A percentile compares a stretch with the other conserved stretches of the same genome.
These are phyloP conservation scores for Drosophila miranda DNA, from an alignment of 1,140 invertebrate genomes.

Conservation along the genomic window DNA sequence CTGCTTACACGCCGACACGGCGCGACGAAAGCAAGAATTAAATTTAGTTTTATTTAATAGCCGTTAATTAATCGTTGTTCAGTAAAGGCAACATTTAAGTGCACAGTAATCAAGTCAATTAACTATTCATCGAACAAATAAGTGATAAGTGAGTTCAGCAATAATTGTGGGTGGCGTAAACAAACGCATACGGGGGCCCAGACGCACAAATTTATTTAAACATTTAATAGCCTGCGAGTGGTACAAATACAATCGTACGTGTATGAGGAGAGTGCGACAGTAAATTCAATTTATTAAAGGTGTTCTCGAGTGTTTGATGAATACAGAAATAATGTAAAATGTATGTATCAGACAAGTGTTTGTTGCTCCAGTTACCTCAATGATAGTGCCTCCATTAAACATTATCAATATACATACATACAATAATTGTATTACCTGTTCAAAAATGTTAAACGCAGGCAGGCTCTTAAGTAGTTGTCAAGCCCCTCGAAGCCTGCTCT, in stretches of 20 bases:
- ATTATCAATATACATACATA: slow-evolving; percentile 7
- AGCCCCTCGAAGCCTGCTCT: slow-evolving; percentile 18
- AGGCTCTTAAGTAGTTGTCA: slow-evolving; percentile 24
- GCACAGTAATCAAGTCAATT: slow-evolving; percentile 66
- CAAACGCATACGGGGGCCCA: neutral
- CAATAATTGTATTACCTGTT: slow-evolving; percentile 19
- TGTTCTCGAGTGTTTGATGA: slow-evolving; percentile 25
- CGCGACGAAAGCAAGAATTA: slow-evolving; percentile 41
- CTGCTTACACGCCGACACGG: slow-evolving; percentile 2
- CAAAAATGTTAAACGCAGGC: slow-evolving; percentile 27
- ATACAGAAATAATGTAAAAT: slow-evolving; percentile 48
- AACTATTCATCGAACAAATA: slow-evolving; percentile 14
- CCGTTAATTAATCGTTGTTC: slow-evolving; percentile 16
- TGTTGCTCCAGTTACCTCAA: slow-evolving; percentile 7
- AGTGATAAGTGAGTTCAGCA: slow-evolving; percentile 46
- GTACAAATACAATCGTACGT: slow-evolving; percentile 17
- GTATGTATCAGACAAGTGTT: slow-evolving; percentile 19
- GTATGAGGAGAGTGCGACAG: slow-evolving; percentile 28
- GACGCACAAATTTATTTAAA: slow-evolving; percentile 52
- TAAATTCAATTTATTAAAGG: slow-evolving; percentile 54
- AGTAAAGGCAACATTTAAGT: slow-evolving; percentile 24
- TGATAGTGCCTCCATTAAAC: slow-evolving; percentile 18
- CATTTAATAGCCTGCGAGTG: slow-evolving; percentile 40
- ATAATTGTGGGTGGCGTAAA: neutral
- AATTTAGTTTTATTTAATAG: slow-evolving; percentile 26